Conservation (phyloP, 1,140 invertebrate species). For the Cardiocondyla obscurior region DNA sequence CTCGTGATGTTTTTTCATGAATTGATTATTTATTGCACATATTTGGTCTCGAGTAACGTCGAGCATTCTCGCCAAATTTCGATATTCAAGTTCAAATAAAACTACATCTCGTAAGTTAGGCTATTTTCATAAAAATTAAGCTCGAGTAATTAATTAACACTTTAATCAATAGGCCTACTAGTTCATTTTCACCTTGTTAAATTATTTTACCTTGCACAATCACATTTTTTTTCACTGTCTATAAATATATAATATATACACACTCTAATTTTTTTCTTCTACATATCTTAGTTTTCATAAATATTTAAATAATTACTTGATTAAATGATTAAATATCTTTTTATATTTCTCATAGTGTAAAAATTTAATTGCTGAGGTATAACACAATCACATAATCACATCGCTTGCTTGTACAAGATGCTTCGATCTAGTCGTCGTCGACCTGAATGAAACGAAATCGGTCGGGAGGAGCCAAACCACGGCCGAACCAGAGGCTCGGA, state of each 20-base stretch:
- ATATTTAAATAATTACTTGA: not conserved
- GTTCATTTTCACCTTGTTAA: not conserved
- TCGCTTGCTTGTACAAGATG: too few relatives aligned
- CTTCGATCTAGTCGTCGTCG: slow-evolving; percentile 12
- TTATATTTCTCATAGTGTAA: not conserved
- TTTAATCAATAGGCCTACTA: not conserved
- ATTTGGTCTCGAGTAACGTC: not conserved
- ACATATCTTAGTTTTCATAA: not conserved
- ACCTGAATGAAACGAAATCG: slow-evolving; percentile 38
- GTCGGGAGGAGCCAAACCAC: not conserved
- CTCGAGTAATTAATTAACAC: not conserved
- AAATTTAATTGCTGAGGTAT: not conserved
- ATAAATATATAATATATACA: too few relatives aligned
- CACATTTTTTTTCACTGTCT: not conserved
- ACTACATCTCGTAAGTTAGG: not conserved
- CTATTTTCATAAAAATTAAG: not conserved
- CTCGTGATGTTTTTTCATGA: not conserved
- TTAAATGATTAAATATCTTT: not conserved
- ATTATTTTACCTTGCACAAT: not conserved
- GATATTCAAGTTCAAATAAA: not conserved
- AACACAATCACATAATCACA: not conserved
- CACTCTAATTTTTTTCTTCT: not conserved
- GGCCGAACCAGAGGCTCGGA: slow-evolving; percentile 35
- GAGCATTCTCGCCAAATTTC: not conserved
- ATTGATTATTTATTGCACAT: not conserved